Conservation (phyloP, 2,888 invertebrate species). For the Drosophila anomalata region DNA sequence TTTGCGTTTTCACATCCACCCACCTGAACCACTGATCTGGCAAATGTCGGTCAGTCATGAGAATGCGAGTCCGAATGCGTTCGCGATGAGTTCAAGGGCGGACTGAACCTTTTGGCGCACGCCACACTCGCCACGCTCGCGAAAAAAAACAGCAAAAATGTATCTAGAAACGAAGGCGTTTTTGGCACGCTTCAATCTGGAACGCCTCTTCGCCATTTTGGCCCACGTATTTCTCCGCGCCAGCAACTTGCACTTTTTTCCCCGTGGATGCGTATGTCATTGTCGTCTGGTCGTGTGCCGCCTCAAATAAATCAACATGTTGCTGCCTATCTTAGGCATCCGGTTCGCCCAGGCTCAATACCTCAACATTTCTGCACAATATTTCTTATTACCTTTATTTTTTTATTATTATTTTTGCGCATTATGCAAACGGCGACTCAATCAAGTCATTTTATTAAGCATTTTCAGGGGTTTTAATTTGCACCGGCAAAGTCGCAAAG, state of each 20-base stretch:
- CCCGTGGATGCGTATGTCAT: conserved; percentile 62
- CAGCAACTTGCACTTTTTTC: conserved; percentile 70
- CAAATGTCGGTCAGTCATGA: conserved; percentile 70
- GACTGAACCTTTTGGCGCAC: conserved; percentile 44
- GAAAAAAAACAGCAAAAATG: not conserved
- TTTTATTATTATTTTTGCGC: conserved; percentile 12
- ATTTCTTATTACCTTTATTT: conserved; percentile 29
- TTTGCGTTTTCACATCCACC: conserved; percentile 61
- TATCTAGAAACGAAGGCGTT: conserved; percentile 47
- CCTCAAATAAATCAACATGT: conserved; percentile 69
- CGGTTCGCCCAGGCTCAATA: conserved; percentile 70
- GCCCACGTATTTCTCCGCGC: conserved; percentile 57
- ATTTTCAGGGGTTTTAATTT: conserved; percentile 58
- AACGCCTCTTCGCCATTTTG: conserved; percentile 62
- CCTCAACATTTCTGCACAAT: conserved; percentile 27
- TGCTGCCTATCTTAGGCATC: conserved; percentile 62
- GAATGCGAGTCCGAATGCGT: conserved; percentile 21
- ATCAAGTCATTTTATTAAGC: conserved; percentile 75
- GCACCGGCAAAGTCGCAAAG: conserved; percentile 28
- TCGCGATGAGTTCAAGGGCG: conserved; percentile 44
- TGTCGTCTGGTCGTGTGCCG: conserved; percentile 71
- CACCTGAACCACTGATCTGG: conserved; percentile 55
- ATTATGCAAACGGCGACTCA: conserved; percentile 67
- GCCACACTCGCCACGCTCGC: conserved; percentile 14
- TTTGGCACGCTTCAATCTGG: conserved; percentile 66